Base-by-base conservation (phyloP, 2,113 vertebrate genomes). In the Gobio gobio region DNA sequence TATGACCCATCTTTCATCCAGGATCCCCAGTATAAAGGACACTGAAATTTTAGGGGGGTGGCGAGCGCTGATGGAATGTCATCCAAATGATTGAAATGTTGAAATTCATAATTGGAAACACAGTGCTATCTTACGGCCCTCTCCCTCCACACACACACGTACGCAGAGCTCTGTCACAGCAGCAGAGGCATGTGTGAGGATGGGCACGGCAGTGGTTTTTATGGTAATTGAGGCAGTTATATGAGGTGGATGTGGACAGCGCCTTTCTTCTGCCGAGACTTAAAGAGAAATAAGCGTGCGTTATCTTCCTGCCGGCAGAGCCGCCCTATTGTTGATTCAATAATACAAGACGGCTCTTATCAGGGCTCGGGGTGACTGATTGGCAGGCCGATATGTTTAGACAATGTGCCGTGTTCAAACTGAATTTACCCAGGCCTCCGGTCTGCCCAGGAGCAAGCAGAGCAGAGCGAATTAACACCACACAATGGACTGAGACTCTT, bases 371-470 rank as follows among this genome's bases (percentile, higher is more conserved):
- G 94, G 94, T 96, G 96, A 97, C 94, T 95, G 96, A 97, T 97
- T 94, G 95, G 95, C 95, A 93, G 91, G 90, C 92, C 93, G 96
- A 97, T 97, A 96, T 92, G 93, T 95, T 96, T 95, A 96, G 96
- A 96, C 95, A 97, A 96, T 96, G 94, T 93, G 91, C 93, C 92
- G 95, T 95, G 95, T 97, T 96, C 96, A 96, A 97, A 82, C 94
- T 95, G 95, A 95, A 96, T 96, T 96, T 96, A 96, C 94, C 95
- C 94, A 95, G 93, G 93, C 94, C 94, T 78, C 90, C 90, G 88
- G 94, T 94, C 93, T 90, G 92, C 89, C 88, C 45, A 89, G 90
- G 92, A 93, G 93, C 93, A 91, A 93, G 90, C 87, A 95, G 94
- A 96, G 95, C 81, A 96, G 95, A 94, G 95, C 93, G 95, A 96